Percentiles rank a stretch among this genome's conserved stretches.
These are phyloP conservation scores for Agrilus biguttatus DNA, from an alignment of 2,888 invertebrate species.

Conservation along the genomic window DNA sequence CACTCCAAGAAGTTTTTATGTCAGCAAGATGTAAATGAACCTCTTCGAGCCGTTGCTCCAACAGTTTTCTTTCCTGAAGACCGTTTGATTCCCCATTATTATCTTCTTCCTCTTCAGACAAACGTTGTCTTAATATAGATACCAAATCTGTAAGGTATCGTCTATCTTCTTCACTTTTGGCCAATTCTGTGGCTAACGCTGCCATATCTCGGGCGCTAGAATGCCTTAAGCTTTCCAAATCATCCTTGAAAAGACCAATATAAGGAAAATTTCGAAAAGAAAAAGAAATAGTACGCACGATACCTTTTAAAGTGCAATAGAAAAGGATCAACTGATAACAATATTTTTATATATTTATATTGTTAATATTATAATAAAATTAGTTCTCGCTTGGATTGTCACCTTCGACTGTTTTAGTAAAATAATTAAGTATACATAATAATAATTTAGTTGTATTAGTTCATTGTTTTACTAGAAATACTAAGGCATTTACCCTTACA, in stretches of 20 bases:
- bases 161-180: slow-evolving; percentile 62
- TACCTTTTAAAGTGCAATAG: no score
- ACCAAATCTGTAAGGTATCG: slow-evolving; percentile 51
- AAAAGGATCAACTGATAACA: no score
- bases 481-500: no score
- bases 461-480: neutral
- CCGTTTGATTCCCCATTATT: slow-evolving; percentile 28
- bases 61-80: slow-evolving; percentile 46
- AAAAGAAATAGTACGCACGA: neutral
- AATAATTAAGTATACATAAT: no score
- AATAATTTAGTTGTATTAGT: no score
- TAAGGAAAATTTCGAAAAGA: no score
- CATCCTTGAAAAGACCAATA: slow-evolving; percentile 44
- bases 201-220: slow-evolving; percentile 58
- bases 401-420: no score
- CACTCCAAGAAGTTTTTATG: slow-evolving; percentile 85
- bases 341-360: no score
- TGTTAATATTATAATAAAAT: no score
- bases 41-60: slow-evolving; percentile 70
- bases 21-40: slow-evolving; percentile 75
- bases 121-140: slow-evolving; percentile 39
- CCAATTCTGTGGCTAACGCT: slow-evolving; percentile 50
- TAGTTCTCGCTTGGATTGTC: no score
- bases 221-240: slow-evolving; percentile 60
- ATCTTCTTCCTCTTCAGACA: slow-evolving; percentile 20